Base-by-base conservation (phyloP, 2,888 invertebrate genomes). In the Synergus itoensis region DNA sequence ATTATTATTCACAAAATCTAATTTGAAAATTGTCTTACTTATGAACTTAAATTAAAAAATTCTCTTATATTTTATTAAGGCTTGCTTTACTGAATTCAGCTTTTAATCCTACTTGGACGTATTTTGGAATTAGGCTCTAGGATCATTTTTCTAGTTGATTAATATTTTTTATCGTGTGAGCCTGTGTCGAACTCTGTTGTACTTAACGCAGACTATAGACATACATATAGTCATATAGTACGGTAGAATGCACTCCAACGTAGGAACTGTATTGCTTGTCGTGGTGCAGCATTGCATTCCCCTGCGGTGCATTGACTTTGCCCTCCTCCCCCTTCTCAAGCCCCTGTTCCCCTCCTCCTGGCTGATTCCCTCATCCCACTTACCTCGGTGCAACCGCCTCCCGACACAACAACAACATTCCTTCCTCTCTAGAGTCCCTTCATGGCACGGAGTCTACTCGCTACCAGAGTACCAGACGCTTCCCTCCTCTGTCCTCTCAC, bases 271-370 rank as follows among this genome's bases (percentile, higher is more conserved):
- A 88, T 86, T 84, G 88, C 86, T 81, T 85, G 88, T 87, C 87
- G 87, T 84, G 86, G 87, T 84, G 84, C 87, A 84, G 87, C 86
- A 81, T 90, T 90, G 90, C 91, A 91, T 91, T 91, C 91, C 89
- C 91, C 89, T 86, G 89, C 86, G 89, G 91, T 91, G 90, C 91
- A 91, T 91, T 91, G 91, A 91, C 91, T 91, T 88, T 86, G 86
- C 85, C 84, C 83, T 76, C 84, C 82, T 81, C 81, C 82, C 80
- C 85, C 85, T 86, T 86, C 83, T 84, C 86, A 83, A 79, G 79
- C 81, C 76, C 82, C 81, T 80, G 84, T 76, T 77, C 79, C 83
- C 78, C 76, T 83, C 79, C 78, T 80, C 79, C 84, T 84, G 85
- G 81, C 84, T 84, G 81, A 83, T 79, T 84, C 82, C 80, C 84